A percentile compares a stretch with the other conserved stretches of the same genome.
Evolutionary conservation across 2,888 invertebrate species (phyloP).

Genomic region (Agrochola litura): DNA sequence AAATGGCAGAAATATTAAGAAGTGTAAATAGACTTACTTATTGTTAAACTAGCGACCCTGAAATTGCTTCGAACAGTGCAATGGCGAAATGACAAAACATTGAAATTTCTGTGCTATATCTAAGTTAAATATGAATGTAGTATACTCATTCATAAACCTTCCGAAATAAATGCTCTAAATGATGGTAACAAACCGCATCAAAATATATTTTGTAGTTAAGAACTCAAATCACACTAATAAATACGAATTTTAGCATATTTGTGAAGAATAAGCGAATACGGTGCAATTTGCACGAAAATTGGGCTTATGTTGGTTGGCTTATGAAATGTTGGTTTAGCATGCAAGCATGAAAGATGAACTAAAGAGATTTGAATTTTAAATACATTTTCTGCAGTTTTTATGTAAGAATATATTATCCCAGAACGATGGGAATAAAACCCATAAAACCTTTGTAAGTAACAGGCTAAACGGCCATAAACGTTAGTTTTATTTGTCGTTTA

Average conservation of each 20-base stretch:
- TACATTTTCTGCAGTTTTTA: constrained; percentile 13
- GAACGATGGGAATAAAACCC: constrained; percentile 53
- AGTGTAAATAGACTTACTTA: not conserved
- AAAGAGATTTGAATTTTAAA: constrained; percentile 18
- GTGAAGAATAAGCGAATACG: not conserved
- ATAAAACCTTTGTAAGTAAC: constrained; percentile 50
- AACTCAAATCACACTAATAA: not conserved
- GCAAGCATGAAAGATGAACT: constrained; percentile 1
- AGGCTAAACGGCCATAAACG: constrained; percentile 45
- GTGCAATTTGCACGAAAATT: not conserved
- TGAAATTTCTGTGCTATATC: no score
- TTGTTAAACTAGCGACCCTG: not conserved
- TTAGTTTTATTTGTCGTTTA: constrained; percentile 49
- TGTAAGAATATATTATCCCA: constrained; percentile 27
- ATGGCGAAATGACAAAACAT: no score
- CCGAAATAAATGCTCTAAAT: not conserved
- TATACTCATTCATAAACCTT: not conserved
- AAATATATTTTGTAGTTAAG: not conserved
- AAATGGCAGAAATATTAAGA: not conserved
- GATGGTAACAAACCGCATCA: not conserved
- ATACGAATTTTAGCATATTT: not conserved
- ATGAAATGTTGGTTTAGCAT: not conserved
- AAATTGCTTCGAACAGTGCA: no score
- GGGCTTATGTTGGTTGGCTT: no score
- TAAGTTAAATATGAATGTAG: not conserved